Evolutionary conservation across 2,113 vertebrate genomes (phyloP).

Genomic region (Sterrhoptilus dennistouni): DNA sequence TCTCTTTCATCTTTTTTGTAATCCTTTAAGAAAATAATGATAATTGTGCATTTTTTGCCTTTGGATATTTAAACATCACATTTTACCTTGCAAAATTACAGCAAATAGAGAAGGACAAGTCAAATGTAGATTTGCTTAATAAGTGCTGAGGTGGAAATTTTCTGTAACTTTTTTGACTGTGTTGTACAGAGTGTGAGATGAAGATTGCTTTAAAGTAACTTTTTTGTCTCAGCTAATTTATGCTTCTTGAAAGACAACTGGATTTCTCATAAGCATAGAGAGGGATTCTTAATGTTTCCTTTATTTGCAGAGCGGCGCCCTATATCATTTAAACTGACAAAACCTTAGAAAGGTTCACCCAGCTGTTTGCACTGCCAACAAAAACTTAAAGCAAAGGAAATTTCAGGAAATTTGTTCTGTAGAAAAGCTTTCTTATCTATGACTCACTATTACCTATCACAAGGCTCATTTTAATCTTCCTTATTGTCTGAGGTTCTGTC

Average conservation of each 20-base stretch:
- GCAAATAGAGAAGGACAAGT: slow-evolving; percentile 3
- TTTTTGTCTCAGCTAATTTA: not conserved
- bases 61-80: slow-evolving; percentile 19
- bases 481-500: not conserved
- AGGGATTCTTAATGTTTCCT: not conserved
- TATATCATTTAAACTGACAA: not conserved
- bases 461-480: not conserved
- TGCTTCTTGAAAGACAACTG: not conserved
- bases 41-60: slow-evolving; percentile 14
- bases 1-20: not conserved
- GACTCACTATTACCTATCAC: not conserved
- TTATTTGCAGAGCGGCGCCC: not conserved
- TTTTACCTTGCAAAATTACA: slow-evolving; percentile 13
- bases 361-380: not conserved
- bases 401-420: not conserved
- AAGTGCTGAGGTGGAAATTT: slow-evolving; percentile 20
- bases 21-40: not conserved
- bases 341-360: not conserved
- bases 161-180: not conserved
- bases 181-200: not conserved
- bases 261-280: not conserved
- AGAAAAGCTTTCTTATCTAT: not conserved
- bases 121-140: not conserved
- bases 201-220: slow-evolving; percentile 18
- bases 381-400: not conserved